Conservation (phyloP, 2,888 invertebrate genomes). For the Phasia obesa region DNA sequence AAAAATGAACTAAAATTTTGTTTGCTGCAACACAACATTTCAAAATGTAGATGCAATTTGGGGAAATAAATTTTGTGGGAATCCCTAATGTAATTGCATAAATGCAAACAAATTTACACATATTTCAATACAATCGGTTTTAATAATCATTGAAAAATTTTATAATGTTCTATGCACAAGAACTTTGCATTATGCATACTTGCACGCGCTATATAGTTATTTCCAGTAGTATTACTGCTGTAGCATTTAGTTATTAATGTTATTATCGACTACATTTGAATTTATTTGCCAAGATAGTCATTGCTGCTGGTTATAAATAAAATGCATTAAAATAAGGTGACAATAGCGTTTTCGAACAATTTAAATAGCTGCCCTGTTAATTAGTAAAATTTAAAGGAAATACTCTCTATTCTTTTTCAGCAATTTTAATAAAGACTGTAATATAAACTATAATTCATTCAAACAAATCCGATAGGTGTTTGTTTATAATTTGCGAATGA, state of each 20-base stretch:
- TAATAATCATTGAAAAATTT: conserved; percentile 44
- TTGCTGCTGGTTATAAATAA: conserved; percentile 7
- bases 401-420: too few species aligned
- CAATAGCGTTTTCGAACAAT: neutral
- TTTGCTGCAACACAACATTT: neutral
- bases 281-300: conserved; percentile 64
- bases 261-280: conserved; percentile 71
- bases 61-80: conserved; percentile 26
- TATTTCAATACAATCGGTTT: conserved; percentile 38
- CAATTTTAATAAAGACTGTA: too few species aligned
- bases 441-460: too few species aligned
- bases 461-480: too few species aligned
- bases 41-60: neutral
- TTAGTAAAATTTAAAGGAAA: neutral
- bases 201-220: neutral
- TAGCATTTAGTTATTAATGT: conserved; percentile 70
- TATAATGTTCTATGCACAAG: neutral
- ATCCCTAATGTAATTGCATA: conserved; percentile 40
- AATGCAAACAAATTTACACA: neutral
- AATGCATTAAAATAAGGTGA: conserved; percentile 1
- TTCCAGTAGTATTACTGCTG: conserved; percentile 3
- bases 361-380: neutral
- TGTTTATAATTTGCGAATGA: too few species aligned
- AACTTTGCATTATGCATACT: neutral
- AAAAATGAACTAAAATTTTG: neutral